A percentile compares a stretch with the other conserved stretches of the same genome.
Evolutionary conservation across 2,113 vertebrate genomes (phyloP).

Genomic region (Vidua macroura): DNA sequence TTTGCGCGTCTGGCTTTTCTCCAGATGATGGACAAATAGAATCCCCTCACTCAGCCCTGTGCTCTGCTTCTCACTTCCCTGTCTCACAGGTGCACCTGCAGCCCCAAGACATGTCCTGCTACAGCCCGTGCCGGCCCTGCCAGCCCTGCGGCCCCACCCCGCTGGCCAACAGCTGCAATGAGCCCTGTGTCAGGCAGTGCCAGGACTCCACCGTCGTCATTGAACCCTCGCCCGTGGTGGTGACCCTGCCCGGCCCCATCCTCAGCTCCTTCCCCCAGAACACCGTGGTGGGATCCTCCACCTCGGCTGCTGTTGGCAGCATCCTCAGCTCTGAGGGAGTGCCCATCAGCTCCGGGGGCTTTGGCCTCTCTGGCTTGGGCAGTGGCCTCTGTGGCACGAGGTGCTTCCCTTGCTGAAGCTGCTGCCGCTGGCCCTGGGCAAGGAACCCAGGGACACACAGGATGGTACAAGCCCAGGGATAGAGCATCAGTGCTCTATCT

Average conservation of each 20-base stretch:
- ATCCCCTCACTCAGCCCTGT: not conserved
- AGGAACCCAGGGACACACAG: not conserved
- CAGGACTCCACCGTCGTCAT: not conserved
- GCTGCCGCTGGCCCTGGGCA: accelerated
- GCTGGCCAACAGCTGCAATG: not conserved
- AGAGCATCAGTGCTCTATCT: not conserved
- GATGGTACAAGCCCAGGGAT: accelerated
- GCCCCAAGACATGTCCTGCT: too few relatives aligned
- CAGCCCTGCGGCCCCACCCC: not conserved
- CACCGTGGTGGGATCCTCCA: not conserved
- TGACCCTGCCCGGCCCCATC: not conserved
- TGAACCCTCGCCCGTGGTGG: not conserved
- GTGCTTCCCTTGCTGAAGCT: not conserved
- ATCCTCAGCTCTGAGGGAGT: too few relatives aligned
- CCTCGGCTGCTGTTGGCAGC: too few relatives aligned
- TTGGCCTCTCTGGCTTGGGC: not conserved
- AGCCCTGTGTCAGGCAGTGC: not conserved
- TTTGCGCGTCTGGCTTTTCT: not conserved
- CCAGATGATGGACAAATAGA: not conserved
- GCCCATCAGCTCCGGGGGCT: too few relatives aligned
- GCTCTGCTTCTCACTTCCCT: not conserved
- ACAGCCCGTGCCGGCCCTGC: not conserved
- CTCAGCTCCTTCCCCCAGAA: not conserved
- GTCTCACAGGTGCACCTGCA: not conserved
- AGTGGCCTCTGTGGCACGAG: not conserved